These are phyloP conservation scores for Mesorhabditis belari DNA, from an alignment of 2,888 invertebrate species.

Conservation along the genomic window DNA sequence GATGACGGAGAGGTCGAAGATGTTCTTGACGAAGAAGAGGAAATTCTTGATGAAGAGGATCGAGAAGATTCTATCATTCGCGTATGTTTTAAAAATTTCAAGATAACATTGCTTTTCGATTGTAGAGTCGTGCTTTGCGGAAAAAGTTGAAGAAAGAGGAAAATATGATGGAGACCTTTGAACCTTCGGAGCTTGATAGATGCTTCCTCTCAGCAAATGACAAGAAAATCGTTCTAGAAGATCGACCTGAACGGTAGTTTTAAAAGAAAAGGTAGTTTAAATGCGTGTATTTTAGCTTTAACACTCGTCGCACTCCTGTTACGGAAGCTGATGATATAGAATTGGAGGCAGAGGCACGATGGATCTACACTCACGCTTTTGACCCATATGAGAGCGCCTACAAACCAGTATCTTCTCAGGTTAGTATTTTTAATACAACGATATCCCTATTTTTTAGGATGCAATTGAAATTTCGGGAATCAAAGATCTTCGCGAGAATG, in stretches of 20 bases:
- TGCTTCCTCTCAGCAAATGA: conserved; percentile 90
- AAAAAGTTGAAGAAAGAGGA: conserved; percentile 14
- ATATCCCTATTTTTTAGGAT: background rate
- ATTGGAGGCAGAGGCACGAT: conserved; percentile 85
- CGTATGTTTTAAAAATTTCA: conserved; percentile 40
- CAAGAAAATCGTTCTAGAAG: conserved; percentile 67
- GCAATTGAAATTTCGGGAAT: background rate
- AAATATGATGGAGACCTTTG: conserved; percentile 60
- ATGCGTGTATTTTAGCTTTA: conserved; percentile 41
- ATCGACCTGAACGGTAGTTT: conserved; percentile 59
- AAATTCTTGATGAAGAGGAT: conserved; percentile 42
- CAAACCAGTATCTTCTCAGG: conserved; percentile 8
- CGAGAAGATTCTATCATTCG: conserved; percentile 54
- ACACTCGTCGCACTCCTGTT: conserved; percentile 42
- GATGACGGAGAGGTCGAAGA: conserved; percentile 43
- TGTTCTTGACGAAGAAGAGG: conserved; percentile 40
- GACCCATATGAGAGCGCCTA: conserved; percentile 2
- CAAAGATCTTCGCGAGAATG: background rate
- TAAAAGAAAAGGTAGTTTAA: background rate
- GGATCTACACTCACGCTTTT: conserved; percentile 94
- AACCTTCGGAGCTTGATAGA: conserved; percentile 90
- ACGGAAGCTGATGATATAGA: conserved; percentile 62
- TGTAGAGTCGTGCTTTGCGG: no score
- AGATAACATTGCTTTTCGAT: no score
- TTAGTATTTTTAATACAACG: background rate